Evolutionary conservation across 2,797 vertebrate genomes (phyloP).

Genomic region (Merluccius polli): DNA sequence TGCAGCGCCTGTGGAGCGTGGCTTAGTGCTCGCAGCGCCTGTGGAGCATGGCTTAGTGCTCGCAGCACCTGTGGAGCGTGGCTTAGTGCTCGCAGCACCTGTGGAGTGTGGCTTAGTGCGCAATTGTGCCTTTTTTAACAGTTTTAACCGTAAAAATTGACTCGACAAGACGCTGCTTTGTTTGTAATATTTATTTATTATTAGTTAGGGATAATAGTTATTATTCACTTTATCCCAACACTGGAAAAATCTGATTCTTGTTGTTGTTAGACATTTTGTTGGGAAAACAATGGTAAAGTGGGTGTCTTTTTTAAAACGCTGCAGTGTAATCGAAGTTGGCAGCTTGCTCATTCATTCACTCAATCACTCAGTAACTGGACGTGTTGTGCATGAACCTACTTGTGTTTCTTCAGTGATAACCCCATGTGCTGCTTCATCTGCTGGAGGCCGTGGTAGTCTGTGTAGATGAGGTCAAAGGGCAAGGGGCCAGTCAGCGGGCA

Average conservation of each 20-base stretch:
- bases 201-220: neutral
- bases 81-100: no score
- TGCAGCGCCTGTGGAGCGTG: no score
- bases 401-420: constrained; percentile 93
- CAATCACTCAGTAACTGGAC: neutral
- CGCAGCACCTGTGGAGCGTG: no score
- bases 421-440: constrained; percentile 99
- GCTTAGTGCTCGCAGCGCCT: no score
- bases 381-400: constrained; percentile 71
- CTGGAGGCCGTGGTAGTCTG: constrained; percentile 94
- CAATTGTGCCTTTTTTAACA: no score
- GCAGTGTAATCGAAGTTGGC: no score
- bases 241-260: neutral
- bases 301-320: no score
- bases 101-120: no score
- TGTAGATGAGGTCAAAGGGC: constrained; percentile 96
- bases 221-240: neutral
- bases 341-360: constrained; percentile 7
- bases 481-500: constrained; percentile 89
- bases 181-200: neutral
- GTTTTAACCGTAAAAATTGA: no score
- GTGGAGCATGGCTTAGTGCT: no score
- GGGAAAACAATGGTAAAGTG: no score
- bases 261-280: neutral
- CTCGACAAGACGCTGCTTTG: neutral